Evolutionary conservation across 2,888 invertebrate species (phyloP).

Genomic region (Alviniconcha strummeri): DNA sequence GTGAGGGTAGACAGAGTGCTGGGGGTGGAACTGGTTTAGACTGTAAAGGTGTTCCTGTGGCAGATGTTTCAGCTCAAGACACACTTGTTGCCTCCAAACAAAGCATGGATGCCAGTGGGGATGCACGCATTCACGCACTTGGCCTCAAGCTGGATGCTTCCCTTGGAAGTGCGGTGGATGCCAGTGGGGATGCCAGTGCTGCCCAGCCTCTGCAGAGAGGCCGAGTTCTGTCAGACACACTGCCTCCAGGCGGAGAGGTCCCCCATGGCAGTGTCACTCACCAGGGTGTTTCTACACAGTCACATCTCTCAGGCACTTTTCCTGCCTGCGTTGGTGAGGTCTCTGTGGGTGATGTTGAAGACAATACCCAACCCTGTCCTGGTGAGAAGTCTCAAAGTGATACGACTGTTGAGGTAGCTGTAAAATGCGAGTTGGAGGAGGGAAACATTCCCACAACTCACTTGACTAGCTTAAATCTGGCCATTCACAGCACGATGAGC

Average conservation of each 20-base stretch:
- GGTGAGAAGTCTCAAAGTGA: background rate
- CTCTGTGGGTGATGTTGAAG: no score
- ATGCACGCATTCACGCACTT: background rate
- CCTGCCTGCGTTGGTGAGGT: no score
- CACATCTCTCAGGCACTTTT: no score
- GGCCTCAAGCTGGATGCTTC: background rate
- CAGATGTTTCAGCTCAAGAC: background rate
- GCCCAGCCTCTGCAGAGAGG: no score
- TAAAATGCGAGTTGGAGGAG: background rate
- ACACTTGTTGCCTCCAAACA: background rate
- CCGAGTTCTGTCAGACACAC: no score
- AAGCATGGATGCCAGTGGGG: conserved; percentile 27
- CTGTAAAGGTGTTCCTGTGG: background rate
- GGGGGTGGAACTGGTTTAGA: no score
- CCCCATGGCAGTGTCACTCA: no score
- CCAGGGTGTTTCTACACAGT: no score
- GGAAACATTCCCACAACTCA: conserved; percentile 22
- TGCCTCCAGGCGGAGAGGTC: no score
- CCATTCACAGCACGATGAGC: conserved; percentile 42
- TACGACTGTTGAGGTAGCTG: background rate
- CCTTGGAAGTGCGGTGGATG: no score
- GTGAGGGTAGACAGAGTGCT: no score
- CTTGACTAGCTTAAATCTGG: conserved; percentile 40
- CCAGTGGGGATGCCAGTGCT: background rate
- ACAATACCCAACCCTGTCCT: no score